Evolutionary conservation across 2,888 invertebrate species (phyloP), one percentile per base, ranked within the genome.

Genomic region (Pseudococcus jackbeardsleyi): DNA sequence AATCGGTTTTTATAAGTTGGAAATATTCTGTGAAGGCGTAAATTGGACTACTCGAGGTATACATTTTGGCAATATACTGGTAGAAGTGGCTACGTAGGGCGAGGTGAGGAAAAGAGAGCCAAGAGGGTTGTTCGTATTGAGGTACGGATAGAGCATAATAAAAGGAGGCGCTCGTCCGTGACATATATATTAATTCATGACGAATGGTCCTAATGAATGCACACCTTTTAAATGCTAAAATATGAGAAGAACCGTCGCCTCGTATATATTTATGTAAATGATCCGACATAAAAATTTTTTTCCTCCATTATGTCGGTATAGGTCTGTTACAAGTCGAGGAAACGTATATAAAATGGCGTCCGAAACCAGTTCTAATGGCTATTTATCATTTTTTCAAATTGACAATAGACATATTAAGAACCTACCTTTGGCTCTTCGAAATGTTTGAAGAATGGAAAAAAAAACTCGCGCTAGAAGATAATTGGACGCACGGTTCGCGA

Each of bases 151-250:
- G 46, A 12, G 46, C 6, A 46, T 46, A 5, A 46, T 46, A 12
- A 46, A 17, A 59, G 59, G 64, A 64, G 64, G 19, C 64, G 64
- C 64, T 64, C 64, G 64, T 64, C 64, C 64, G 64, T 64, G 64
- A 64, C 64, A 64, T 64, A 64, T 64, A 64, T 64, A 64, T 64
- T 64, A 64, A 64, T 64, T 64, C 64, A 64, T 64, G 64, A 64
- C 64, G 64, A 64, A 64, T 64, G 64, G 22, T 22, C 64, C 19
- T 64, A 64, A 64, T 22, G 64, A 64, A 64, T 64, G 64, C 64
- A 64, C 64, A 64, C 64, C 22, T 19, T 64, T 64, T 19, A 64
- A 64, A 64, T 22, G 22, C 64, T 64, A 64, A 64, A 64, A 22
- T 64, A 64, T 64, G 64, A 64, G 22, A 22, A 64, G 64, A 64